Evolutionary conservation across 2,888 invertebrate genomes (phyloP).

Genomic region (Leptarthrus brevirostris): DNA sequence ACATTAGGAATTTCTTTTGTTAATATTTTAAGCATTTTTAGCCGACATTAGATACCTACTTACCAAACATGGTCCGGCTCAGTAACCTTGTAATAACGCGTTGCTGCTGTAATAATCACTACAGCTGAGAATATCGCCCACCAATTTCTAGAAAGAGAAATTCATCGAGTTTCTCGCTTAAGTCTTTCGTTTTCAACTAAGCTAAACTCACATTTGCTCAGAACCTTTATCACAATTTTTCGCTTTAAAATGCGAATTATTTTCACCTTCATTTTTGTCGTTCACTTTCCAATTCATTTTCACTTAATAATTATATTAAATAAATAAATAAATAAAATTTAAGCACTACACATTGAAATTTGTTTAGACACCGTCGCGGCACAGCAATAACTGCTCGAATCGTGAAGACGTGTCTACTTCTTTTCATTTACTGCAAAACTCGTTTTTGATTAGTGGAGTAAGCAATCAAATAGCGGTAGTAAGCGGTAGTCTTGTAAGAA

Average conservation of each 20-base stretch:
- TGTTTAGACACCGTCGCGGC: neutral
- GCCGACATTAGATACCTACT: no score
- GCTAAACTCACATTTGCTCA: constrained; percentile 10
- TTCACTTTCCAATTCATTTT: neutral
- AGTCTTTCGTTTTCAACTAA: constrained; percentile 32
- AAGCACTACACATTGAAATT: neutral
- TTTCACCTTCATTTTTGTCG: neutral
- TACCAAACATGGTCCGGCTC: constrained; percentile 96
- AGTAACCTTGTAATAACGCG: constrained; percentile 88
- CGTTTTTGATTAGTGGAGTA: no score
- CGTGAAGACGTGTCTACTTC: neutral
- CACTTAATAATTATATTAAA: neutral
- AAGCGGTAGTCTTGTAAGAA: neutral
- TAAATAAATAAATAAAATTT: constrained; percentile 5
- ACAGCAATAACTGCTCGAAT: neutral
- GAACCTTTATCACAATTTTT: constrained; percentile 3
- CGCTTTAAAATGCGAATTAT: neutral
- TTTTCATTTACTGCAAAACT: neutral
- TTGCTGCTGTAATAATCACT: constrained; percentile 75
- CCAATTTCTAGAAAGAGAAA: constrained; percentile 67
- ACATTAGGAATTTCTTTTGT: no score
- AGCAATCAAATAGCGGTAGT: neutral
- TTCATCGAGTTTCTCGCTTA: constrained; percentile 25
- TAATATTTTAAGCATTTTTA: no score
- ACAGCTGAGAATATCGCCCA: constrained; percentile 76